Evolutionary conservation across 2,113 vertebrate genomes (phyloP).

Genomic region (Euleptes europaea): DNA sequence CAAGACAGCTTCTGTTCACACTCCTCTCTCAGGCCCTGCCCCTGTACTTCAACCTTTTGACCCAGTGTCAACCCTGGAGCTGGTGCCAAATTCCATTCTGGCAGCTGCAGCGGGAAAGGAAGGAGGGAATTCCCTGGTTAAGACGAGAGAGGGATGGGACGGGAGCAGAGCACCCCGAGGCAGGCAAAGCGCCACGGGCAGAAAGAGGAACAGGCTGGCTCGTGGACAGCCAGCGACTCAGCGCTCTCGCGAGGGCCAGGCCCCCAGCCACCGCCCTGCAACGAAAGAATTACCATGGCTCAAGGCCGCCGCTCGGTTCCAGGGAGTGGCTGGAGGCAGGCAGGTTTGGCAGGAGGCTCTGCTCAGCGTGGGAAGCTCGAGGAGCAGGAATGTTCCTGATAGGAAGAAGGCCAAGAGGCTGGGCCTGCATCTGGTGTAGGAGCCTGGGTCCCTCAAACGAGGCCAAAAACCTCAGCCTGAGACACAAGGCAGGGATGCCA

Average conservation of each 20-base stretch:
- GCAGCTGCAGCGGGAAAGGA: not conserved
- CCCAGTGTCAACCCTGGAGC: constrained; percentile 46
- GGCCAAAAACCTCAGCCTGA: not conserved
- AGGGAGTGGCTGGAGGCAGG: not conserved
- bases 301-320: not conserved
- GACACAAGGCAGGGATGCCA: not conserved
- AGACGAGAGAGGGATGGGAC: not conserved
- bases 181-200: not conserved
- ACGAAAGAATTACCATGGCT: not conserved
- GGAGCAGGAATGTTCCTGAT: constrained; percentile 20
- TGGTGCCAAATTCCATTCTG: constrained; percentile 66
- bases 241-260: not conserved
- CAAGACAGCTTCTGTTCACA: constrained; percentile 44
- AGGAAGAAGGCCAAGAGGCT: constrained; percentile 20
- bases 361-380: constrained; percentile 10
- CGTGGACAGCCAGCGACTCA: not conserved
- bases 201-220: not conserved
- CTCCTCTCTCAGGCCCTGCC: constrained; percentile 23
- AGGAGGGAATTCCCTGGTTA: constrained; percentile 27
- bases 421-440: constrained; percentile 2
- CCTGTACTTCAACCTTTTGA: constrained; percentile 40
- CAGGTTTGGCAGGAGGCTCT: not conserved
- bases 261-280: not conserved
- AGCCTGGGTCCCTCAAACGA: not conserved
- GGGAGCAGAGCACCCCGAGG: constrained; percentile 6